Conservation (phyloP, 2,113 vertebrate genomes). For the Alexandromys fortis region DNA sequence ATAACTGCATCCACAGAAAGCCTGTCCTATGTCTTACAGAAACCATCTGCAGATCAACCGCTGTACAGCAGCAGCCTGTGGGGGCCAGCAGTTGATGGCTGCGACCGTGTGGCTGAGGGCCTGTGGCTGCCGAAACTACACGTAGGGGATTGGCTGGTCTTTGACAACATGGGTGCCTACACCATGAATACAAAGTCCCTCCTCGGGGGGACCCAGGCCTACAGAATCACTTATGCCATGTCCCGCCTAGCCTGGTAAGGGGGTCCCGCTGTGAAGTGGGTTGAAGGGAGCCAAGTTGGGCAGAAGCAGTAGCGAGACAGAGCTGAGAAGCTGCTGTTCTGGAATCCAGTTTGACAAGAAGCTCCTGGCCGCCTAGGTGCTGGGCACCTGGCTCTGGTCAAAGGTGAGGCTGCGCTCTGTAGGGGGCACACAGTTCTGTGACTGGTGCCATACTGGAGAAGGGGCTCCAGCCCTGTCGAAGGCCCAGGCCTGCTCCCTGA, state of each 20-base stretch:
- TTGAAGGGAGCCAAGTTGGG: neutral
- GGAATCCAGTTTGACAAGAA: neutral
- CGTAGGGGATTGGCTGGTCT: slow-evolving; percentile 87
- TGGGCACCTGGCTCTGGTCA: neutral
- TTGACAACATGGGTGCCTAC: slow-evolving; percentile 89
- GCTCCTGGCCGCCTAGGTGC: neutral
- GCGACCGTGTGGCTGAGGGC: slow-evolving; percentile 80
- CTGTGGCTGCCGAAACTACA: slow-evolving; percentile 85
- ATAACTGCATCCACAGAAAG: too few species aligned
- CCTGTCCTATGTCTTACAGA: slow-evolving; percentile 72
- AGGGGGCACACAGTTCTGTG: neutral
- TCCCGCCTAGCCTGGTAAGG: slow-evolving; percentile 88
- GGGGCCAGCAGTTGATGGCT: slow-evolving; percentile 65
- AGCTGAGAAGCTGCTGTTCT: neutral
- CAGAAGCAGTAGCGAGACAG: neutral
- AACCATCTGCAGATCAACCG: slow-evolving; percentile 73
- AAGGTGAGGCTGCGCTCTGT: neutral
- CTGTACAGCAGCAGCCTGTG: slow-evolving; percentile 83
- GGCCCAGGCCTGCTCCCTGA: neutral
- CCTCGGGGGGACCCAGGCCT: neutral
- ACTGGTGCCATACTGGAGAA: neutral
- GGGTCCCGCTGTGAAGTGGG: neutral
- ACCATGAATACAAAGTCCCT: neutral
- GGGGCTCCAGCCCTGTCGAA: neutral
- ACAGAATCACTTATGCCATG: slow-evolving; percentile 84